These are phyloP conservation scores for Maconellicoccus hirsutus DNA, from an alignment of 1,140 invertebrate genomes.

Conservation along the genomic window DNA sequence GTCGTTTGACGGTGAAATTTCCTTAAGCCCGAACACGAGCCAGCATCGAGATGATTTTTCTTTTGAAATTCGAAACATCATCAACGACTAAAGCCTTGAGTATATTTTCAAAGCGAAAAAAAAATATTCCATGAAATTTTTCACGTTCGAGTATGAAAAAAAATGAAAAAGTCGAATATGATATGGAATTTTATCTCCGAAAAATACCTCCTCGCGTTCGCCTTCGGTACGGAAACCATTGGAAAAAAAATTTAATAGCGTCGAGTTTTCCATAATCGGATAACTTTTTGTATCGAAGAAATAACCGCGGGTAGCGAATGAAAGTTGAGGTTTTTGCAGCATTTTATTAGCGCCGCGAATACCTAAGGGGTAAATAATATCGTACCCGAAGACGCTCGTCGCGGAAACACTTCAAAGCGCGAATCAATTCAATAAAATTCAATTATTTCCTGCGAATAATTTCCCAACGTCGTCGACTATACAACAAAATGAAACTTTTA, in stretches of 20 bases:
- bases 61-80: too few species aligned
- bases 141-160: too few species aligned
- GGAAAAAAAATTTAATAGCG: neutral
- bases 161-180: neutral
- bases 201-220: neutral
- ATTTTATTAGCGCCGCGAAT: neutral
- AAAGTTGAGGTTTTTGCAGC: neutral
- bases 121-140: too few species aligned
- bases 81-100: too few species aligned
- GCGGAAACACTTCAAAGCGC: slow-evolving; percentile 6
- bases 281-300: slow-evolving; percentile 1
- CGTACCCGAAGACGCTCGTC: neutral
- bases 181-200: neutral
- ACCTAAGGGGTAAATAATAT: slow-evolving; percentile 9
- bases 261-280: slow-evolving; percentile 2
- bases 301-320: neutral
- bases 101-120: too few species aligned
- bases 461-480: too few species aligned
- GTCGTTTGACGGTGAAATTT: too few species aligned
- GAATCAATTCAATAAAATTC: slow-evolving; percentile 6
- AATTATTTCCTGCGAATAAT: slow-evolving; percentile 9
- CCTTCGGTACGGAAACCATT: neutral
- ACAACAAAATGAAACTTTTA: slow-evolving; percentile 10
- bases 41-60: too few species aligned
- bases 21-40: too few species aligned